Evolutionary conservation across 2,797 vertebrate genomes (phyloP), one percentile per base, ranked within the genome.

Genomic region (Galaxias olidus): DNA sequence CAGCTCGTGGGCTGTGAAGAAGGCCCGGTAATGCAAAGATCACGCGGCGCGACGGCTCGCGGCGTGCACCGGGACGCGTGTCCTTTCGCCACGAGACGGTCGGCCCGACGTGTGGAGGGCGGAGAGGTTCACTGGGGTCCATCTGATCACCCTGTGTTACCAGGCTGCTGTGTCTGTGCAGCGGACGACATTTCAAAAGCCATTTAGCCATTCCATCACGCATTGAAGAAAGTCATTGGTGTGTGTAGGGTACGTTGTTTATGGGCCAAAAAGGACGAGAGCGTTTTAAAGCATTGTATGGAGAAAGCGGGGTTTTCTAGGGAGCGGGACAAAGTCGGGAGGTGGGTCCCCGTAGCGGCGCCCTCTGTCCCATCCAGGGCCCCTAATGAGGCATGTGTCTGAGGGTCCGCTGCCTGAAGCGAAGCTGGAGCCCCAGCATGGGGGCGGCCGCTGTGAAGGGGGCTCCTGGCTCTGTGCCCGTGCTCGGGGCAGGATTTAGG

Each of bases 401-500:
- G 79, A 77, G 81, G 76, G 71, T 84, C 78, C 82, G 66, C 70
- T 59, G 79, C 82, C 85, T 75, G 61, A 83, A 88, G 83, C 84
- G 64, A 45, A 65, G 75, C 77, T 52, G 77, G 61, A n/a, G 59
- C 82, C 84, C 61, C 85, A 87, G 80, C 82, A 78, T 79, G 84
- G 71, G 48, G 79, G 75, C n/a, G 18, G 61, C 63, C 74, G 80
- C 18, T 61, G 65, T 86, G 86, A 75, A 77, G 77, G 72, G 43
- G 73, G 82, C 83, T 86, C 73, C 71, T 52, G 76, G 61, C 70
- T 30, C 30, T 30, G 3, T 46, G 65, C 84, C 81, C 84, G 3
- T 46, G 65, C 84, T 81, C 84, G 73, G 76, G 72, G 71, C 55
- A 45, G 71, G 74, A 87, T 89, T 90, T 89, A 88, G 69, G 59